A percentile compares a stretch with the other conserved stretches of the same genome.
phyloP scores from a whole-genome alignment of 2,888 invertebrate genomes.

The Campoplex capitator region DNA sequence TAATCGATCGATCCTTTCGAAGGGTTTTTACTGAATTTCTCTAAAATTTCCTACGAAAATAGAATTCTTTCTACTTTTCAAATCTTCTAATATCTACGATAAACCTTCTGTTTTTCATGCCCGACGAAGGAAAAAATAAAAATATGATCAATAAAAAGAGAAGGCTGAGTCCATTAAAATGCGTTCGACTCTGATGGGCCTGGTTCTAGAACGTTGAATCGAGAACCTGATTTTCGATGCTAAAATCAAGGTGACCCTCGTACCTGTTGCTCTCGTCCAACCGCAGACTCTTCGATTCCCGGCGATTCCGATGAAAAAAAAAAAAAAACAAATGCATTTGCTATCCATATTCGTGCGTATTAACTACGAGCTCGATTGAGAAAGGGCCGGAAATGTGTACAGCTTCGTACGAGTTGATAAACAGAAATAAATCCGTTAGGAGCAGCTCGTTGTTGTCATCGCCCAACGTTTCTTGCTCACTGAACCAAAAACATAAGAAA shows the following conservation, averaged over 20 bases:
- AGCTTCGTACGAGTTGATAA: not conserved
- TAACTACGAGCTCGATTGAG: not conserved
- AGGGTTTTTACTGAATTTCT: not conserved
- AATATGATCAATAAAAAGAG: conserved; percentile 53
- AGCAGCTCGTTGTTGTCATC: not conserved
- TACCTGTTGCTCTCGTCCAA: conserved; percentile 44
- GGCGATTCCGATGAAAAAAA: not conserved
- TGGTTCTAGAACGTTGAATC: conserved; percentile 61
- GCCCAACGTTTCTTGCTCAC: not conserved
- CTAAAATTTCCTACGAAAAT: not conserved
- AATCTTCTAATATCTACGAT: conserved; percentile 25
- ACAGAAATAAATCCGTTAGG: not conserved
- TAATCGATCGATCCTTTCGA: not conserved
- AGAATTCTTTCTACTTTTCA: not conserved
- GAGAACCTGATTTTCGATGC: conserved; percentile 70
- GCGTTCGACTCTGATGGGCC: conserved; percentile 64
- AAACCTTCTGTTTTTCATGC: conserved; percentile 10
- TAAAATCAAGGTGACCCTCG: conserved; percentile 70
- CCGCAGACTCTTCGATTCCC: conserved; percentile 53
- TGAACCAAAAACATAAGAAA: not conserved
- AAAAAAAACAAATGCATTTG: conserved; percentile 40
- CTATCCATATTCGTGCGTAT: not conserved
- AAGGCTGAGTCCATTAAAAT: conserved; percentile 59
- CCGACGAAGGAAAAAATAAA: conserved; percentile 24
- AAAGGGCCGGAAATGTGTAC: not conserved